Base-by-base conservation (phyloP, 2,113 vertebrate genomes). In the Lepus americanus region DNA sequence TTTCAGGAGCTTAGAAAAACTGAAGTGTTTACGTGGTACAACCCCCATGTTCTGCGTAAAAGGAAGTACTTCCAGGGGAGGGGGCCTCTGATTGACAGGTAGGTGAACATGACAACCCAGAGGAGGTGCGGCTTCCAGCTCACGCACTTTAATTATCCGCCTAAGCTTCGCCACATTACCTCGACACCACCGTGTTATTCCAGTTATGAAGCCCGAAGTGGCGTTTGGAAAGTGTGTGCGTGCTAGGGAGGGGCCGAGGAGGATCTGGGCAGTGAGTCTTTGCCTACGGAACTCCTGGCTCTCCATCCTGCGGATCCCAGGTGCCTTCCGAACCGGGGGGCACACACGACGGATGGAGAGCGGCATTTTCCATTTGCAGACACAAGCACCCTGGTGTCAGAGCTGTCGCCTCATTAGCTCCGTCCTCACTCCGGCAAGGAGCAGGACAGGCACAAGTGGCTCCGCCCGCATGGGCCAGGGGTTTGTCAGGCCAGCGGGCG, bases 381-480 rank as follows among this genome's bases (percentile, higher is more conserved):
- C 83, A 88, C 12, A 17, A 95, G 96, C 51, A 86, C 64, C 1
- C 82, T 55, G 66, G 85, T 4, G 2, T 36, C 39, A 4, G 69
- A 39, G 80, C 89, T 87, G 93, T 92, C 1, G 5, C 80, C 83
- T 96, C 69, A 93, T 96, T 92, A 87, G 44, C 44, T 44, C 44
- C 44, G 44, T 44, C 6, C 44, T 44, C 6, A 44, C 44, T 44
- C 44, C 44, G 5, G 44, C 44, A 59, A 69, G 3, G 12, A 4
- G 36, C 22, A 2, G 16, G 16, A 22, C 10, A 72, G 29, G 89
- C 29, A 23, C 61, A 12, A 86, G 64, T 1, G 23, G 88, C 27
- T 82, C 25, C 67, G 22, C 3, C 0, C 64, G 51, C 9, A 8
- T 4, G 67, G 11, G 20, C 73, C 90, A 79, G 78, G 66, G 90